Evolutionary conservation across 2,797 vertebrate genomes (phyloP), one percentile per base, ranked within the genome.

Genomic region (Jordanella pulchra): DNA sequence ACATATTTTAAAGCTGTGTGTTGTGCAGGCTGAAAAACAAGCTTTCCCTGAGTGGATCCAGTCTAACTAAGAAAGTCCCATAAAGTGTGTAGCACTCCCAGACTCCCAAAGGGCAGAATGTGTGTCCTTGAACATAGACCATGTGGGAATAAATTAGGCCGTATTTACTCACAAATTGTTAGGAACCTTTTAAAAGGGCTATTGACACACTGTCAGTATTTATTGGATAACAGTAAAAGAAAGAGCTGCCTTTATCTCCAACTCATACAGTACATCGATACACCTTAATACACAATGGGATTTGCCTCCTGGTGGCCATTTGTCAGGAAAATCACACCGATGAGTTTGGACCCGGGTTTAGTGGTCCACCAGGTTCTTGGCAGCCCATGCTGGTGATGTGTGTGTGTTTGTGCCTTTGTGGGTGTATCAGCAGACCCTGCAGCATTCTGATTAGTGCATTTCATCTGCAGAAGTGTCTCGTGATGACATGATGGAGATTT

Each of bases 401-500:
- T 25, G 71, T 54, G 68, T 58, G 53, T 56, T 11, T 68, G 44
- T 68, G 47, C 73, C 35, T 65, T 42, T 63, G 53, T 72, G 18
- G 58, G 65, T 54, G 58, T 35, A 4, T 17, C 3, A 14, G 55
- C n/a, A 54, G 60, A 60, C 53, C 61, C 64, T 39, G 53, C 76
- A 73, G 71, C 65, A 10, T 60, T 65, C 55, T 56, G 70, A 81
- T 78, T 63, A 60, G 32, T 58, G 77, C 54, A 17, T 75, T 73
- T 80, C 67, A 60, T 86, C 66, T 72, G 80, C 75, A 72, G 77
- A 55, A 74, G 72, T 67, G 71, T 74, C 54, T 55, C 18, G 72
- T 6, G 71, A 72, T 61, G 79, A 75, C 51, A 68, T 3, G 65
- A 71, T 45, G 79, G 78, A 80, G 75, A 72, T 82, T 85, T 85